These are phyloP conservation scores for Cotesia chilonis DNA, from an alignment of 1,140 invertebrate species.

Conservation along the genomic window DNA sequence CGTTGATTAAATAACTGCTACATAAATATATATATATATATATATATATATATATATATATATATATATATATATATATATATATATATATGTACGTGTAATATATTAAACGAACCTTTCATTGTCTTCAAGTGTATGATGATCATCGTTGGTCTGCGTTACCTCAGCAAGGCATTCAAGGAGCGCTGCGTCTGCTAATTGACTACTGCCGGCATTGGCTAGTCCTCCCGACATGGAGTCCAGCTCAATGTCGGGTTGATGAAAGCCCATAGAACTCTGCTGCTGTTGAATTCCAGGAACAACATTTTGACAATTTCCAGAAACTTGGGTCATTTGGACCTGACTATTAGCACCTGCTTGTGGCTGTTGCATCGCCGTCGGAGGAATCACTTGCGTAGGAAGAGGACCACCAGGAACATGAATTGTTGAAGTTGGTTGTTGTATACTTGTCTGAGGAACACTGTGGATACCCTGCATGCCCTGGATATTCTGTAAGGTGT, in stretches of 20 bases:
- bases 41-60: no score
- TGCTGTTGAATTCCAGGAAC: slow-evolving; percentile 40
- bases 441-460: slow-evolving; percentile 58
- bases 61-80: no score
- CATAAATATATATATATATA: not conserved
- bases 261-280: slow-evolving; percentile 49
- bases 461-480: slow-evolving; percentile 60
- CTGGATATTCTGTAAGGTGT: slow-evolving; percentile 55
- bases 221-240: slow-evolving; percentile 55
- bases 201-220: slow-evolving; percentile 39
- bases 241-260: slow-evolving; percentile 59
- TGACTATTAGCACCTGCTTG: slow-evolving; percentile 45
- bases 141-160: slow-evolving; percentile 60
- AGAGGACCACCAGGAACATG: slow-evolving; percentile 47
- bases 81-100: no score
- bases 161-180: slow-evolving; percentile 64
- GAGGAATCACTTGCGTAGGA: slow-evolving; percentile 49
- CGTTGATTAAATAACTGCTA: slow-evolving; percentile 14
- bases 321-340: slow-evolving; percentile 57
- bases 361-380: slow-evolving; percentile 45
- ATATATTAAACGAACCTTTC: slow-evolving; percentile 66
- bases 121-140: slow-evolving; percentile 69
- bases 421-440: slow-evolving; percentile 49
- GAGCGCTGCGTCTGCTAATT: slow-evolving; percentile 56
- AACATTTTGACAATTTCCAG: slow-evolving; percentile 50